Conservation (phyloP, 1,140 invertebrate species). For the Lethocerus indicus region DNA sequence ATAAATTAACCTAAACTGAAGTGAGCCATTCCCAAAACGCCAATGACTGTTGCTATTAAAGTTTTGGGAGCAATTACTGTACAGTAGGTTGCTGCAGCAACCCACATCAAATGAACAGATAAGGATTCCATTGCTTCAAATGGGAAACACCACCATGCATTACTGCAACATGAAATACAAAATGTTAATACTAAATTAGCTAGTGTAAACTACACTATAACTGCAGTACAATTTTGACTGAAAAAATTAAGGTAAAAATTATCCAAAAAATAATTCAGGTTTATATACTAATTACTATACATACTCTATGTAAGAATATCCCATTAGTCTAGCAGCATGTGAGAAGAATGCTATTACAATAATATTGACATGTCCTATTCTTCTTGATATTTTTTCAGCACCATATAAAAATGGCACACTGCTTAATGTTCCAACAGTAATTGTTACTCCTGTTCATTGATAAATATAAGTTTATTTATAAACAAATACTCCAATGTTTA, state of each 20-base stretch:
- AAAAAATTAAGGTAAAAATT: neutral
- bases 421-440: constrained; percentile 61
- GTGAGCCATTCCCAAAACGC: constrained; percentile 64
- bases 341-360: constrained; percentile 66
- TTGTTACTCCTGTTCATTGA: constrained; percentile 42
- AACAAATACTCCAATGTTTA: no score
- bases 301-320: constrained; percentile 70
- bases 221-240: neutral
- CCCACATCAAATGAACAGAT: constrained; percentile 75
- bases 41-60: constrained; percentile 62
- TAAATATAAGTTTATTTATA: neutral
- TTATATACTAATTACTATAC: constrained; percentile 20
- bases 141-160: constrained; percentile 70
- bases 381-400: constrained; percentile 60
- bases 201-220: neutral
- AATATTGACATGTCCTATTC: constrained; percentile 62
- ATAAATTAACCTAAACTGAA: constrained; percentile 48
- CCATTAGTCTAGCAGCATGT: constrained; percentile 56
- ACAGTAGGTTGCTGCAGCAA: constrained; percentile 71
- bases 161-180: constrained; percentile 31
- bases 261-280: neutral
- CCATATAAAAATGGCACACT: constrained; percentile 66
- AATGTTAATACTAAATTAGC: neutral
- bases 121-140: constrained; percentile 73
- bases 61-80: constrained; percentile 60